Percentiles rank a stretch among this genome's conserved stretches.
These are phyloP conservation scores for Raja brachyura DNA, from an alignment of 2,113 vertebrate species.

Conservation along the genomic window DNA sequence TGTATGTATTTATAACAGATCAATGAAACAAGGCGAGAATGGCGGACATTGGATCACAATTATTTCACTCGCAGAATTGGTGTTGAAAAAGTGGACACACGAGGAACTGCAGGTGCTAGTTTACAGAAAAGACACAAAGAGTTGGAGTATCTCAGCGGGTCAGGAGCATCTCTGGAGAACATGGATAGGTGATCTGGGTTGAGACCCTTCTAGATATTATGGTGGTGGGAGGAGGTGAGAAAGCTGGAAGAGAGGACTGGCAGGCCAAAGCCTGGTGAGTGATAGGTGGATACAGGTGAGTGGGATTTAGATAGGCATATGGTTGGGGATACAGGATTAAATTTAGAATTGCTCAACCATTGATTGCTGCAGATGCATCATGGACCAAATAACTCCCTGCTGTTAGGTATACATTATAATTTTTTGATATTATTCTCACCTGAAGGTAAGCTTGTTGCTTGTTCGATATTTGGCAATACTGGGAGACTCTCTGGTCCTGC, in stretches of 20 bases:
- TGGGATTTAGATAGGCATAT: too few relatives aligned
- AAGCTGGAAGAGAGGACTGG: too few relatives aligned
- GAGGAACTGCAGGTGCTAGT: too few relatives aligned
- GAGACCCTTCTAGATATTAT: too few relatives aligned
- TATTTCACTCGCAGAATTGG: neutral
- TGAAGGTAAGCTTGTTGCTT: slow-evolving; percentile 54
- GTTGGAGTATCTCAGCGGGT: too few relatives aligned
- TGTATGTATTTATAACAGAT: neutral
- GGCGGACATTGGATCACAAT: neutral
- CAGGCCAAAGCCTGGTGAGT: too few relatives aligned
- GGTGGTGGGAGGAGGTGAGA: too few relatives aligned
- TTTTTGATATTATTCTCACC: slow-evolving; percentile 55
- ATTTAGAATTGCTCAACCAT: neutral
- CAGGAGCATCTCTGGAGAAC: too few relatives aligned
- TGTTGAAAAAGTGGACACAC: neutral
- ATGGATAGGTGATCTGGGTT: too few relatives aligned
- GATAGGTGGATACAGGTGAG: too few relatives aligned
- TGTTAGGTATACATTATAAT: neutral
- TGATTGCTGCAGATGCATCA: neutral
- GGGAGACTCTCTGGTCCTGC: slow-evolving; percentile 60
- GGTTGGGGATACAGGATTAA: neutral
- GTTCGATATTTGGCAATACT: slow-evolving; percentile 53
- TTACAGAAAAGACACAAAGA: too few relatives aligned
- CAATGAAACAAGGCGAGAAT: neutral
- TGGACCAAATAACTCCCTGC: neutral